These are phyloP conservation scores for Palloptera scutellata DNA, from an alignment of 2,888 invertebrate genomes.

Conservation along the genomic window DNA sequence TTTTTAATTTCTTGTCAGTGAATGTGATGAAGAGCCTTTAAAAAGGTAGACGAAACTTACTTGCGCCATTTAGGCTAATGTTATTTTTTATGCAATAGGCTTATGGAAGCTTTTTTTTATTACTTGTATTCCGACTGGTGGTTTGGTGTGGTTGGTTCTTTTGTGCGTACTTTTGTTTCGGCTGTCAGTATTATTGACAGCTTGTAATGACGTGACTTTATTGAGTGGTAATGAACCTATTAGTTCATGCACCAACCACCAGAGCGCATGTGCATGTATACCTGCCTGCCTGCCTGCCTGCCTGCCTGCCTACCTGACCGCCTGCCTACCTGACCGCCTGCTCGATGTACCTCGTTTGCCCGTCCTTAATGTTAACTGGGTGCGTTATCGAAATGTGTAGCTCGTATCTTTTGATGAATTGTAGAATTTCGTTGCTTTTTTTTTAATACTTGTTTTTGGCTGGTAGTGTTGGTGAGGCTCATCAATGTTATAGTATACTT, in stretches of 20 bases:
- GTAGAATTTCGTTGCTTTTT: too few species aligned
- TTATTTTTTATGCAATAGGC: slow-evolving; percentile 4
- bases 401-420: too few species aligned
- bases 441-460: too few species aligned
- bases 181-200: slow-evolving; percentile 42
- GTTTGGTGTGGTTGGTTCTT: too few species aligned
- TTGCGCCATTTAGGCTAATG: slow-evolving; percentile 32
- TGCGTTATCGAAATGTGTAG: too few species aligned
- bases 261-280: not conserved
- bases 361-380: too few species aligned
- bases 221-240: slow-evolving; percentile 60
- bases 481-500: slow-evolving; percentile 3
- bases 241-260: slow-evolving; percentile 32
- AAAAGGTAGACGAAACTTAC: not conserved
- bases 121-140: too few species aligned
- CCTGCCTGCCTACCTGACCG: not conserved
- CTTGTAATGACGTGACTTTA: slow-evolving; percentile 57
- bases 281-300: not conserved
- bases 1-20: slow-evolving; percentile 1
- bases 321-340: too few species aligned
- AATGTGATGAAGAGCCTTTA: slow-evolving; percentile 28
- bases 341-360: too few species aligned
- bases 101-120: too few species aligned
- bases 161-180: slow-evolving; percentile 17
- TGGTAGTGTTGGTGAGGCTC: too few species aligned